Evolutionary conservation across 2,888 invertebrate genomes (phyloP), one percentile per base, ranked within the genome.

Genomic region (Coelinius sp.): DNA sequence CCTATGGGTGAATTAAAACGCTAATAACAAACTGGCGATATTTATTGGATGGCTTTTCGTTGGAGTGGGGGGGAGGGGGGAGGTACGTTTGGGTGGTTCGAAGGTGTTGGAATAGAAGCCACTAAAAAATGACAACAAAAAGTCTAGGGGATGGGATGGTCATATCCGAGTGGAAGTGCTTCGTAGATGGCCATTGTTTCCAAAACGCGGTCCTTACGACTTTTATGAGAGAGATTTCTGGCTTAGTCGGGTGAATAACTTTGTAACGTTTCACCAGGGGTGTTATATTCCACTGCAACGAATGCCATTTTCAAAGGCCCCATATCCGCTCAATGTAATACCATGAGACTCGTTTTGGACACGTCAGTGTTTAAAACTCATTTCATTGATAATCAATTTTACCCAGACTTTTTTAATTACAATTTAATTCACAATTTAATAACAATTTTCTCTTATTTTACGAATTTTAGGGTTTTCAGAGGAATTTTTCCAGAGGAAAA

Each of bases 21-120:
- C 85, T 85, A 86, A 86, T 86, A 86, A 86, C 86, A 83, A 84
- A 80, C 80, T 6, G 77, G 69, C 79, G 82, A 86, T 86, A 85
- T 86, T 86, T 85, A 86, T 86, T 84, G 84, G 83, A 77, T 76
- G 83, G 83, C 80, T 84, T 85, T 82, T 75, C 78, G 67, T n/a
- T 35, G 75, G 75, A 74, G 17, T 59, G 56, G 31, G 38, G 46
- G 64, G 65, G 44, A 65, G 38, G 17, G 24, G 31, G 63, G 14
- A 14, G 17, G 24, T 59, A 10, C 5, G 31, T 31, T 4, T 4
- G 31, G 31, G 4, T 6, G 31, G 31, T 31, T 8, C 31, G 31
- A 31, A 31, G 31, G 31, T 8, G 31, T 31, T 31, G 31, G 31
- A 8, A 31, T 31, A 8, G 17, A 41, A 66, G 25, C 12, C 14